Percentiles rank a stretch among this genome's conserved stretches.
These are phyloP conservation scores for Nipponacmea schrenckii DNA, from an alignment of 2,888 invertebrate species.

Conservation along the genomic window DNA sequence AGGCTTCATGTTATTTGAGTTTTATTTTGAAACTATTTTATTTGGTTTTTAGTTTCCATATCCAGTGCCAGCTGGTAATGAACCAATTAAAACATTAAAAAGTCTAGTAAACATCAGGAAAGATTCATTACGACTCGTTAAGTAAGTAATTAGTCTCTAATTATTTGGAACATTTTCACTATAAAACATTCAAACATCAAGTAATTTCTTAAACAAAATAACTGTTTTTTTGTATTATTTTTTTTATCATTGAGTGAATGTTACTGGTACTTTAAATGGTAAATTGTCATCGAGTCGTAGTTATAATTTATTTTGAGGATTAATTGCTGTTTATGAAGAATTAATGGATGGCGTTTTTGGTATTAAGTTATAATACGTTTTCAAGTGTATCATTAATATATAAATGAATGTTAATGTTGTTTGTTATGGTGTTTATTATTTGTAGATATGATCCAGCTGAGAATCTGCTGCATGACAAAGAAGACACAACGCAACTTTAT, in stretches of 20 bases:
- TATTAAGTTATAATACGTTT: too few relatives aligned
- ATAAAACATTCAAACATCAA: neutral
- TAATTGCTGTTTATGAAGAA: too few relatives aligned
- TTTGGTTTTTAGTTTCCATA: conserved; percentile 85
- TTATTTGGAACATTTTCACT: neutral
- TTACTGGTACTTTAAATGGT: too few relatives aligned
- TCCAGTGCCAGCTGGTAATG: conserved; percentile 89
- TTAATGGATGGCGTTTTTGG: too few relatives aligned
- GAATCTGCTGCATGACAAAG: conserved; percentile 34
- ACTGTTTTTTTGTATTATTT: neutral
- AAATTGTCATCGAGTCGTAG: too few relatives aligned
- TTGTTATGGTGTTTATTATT: too few relatives aligned
- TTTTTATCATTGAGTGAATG: too few relatives aligned
- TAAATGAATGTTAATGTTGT: too few relatives aligned
- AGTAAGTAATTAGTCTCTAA: conserved; percentile 65
- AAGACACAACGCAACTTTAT: conserved; percentile 71
- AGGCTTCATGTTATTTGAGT: neutral
- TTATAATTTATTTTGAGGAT: too few relatives aligned
- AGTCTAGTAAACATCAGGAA: conserved; percentile 96
- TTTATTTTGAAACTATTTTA: neutral
- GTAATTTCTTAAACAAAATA: neutral
- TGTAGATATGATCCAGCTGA: conserved; percentile 25
- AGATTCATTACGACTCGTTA: conserved; percentile 92
- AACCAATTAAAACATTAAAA: conserved; percentile 95
- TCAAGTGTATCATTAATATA: too few relatives aligned